Conservation (phyloP, 2,113 vertebrate genomes). For the Fregetta grallaria region DNA sequence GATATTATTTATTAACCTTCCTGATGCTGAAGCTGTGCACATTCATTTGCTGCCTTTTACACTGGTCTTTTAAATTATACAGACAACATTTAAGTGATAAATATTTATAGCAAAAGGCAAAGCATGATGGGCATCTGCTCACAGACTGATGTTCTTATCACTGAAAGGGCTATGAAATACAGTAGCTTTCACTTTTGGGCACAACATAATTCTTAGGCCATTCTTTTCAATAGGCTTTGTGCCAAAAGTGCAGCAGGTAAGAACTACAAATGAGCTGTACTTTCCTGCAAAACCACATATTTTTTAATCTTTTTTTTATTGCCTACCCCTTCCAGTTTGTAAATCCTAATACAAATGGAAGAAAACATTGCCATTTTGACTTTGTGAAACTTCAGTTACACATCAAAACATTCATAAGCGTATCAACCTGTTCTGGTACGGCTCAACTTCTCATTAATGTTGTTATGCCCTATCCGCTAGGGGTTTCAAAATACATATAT, state of each 20-base stretch:
- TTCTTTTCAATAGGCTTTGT: neutral
- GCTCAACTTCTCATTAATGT: neutral
- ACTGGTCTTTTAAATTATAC: slow-evolving; percentile 23
- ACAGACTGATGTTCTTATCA: neutral
- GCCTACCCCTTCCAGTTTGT: neutral
- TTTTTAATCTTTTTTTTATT: fast-evolving
- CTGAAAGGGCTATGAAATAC: neutral
- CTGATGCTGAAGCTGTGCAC: neutral
- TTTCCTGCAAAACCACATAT: neutral
- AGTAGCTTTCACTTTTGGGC: neutral
- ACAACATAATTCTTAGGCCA: neutral
- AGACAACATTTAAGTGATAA: neutral
- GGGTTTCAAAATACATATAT: neutral
- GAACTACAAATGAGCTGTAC: neutral
- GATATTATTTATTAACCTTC: neutral
- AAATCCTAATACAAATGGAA: neutral
- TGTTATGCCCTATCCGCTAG: neutral
- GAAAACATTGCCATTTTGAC: neutral
- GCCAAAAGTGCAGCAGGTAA: neutral
- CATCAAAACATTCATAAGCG: neutral
- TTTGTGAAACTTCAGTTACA: neutral
- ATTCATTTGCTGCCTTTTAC: neutral
- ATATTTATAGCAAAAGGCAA: slow-evolving; percentile 22
- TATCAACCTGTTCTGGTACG: neutral
- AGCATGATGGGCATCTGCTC: neutral